phyloP scores from a whole-genome alignment of 2,113 vertebrate genomes.

The Petrocephalus zakoni region DNA sequence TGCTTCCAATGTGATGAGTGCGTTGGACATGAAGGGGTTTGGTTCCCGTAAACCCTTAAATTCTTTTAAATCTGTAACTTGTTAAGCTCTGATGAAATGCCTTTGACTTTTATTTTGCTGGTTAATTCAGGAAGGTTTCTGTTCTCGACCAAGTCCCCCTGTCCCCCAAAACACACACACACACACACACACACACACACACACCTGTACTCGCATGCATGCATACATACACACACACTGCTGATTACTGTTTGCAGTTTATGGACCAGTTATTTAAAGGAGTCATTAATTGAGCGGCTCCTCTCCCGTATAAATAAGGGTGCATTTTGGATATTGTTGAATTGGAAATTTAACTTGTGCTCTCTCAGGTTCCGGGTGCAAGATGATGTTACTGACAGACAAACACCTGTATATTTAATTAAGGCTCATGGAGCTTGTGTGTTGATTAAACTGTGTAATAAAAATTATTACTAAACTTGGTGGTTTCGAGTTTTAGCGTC shows the following conservation, averaged over 20 bases:
- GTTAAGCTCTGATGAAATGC: slow-evolving; percentile 63
- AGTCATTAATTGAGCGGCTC: slow-evolving; percentile 68
- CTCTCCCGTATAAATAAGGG: slow-evolving; percentile 51
- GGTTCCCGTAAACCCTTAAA: slow-evolving; percentile 35
- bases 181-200: background rate
- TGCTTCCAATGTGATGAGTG: slow-evolving; percentile 21
- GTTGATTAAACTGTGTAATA: slow-evolving; percentile 86
- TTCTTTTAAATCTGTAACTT: slow-evolving; percentile 68
- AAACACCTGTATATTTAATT: slow-evolving; percentile 83
- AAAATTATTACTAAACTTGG: slow-evolving; percentile 81
- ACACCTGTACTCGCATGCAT: background rate
- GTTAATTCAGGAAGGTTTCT: slow-evolving; percentile 58
- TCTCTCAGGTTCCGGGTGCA: slow-evolving; percentile 76
- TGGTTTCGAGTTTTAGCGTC: slow-evolving; percentile 28
- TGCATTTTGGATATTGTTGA: slow-evolving; percentile 76
- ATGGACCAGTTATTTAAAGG: slow-evolving; percentile 30
- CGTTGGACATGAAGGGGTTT: background rate
- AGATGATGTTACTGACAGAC: slow-evolving; percentile 72
- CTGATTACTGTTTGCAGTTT: slow-evolving; percentile 32
- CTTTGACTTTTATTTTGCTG: slow-evolving; percentile 62
- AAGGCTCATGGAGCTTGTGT: slow-evolving; percentile 78
- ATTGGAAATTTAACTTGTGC: slow-evolving; percentile 74
- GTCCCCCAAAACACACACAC: slow-evolving; percentile 35
- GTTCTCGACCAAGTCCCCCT: slow-evolving; percentile 50
- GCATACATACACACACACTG: background rate